These are phyloP conservation scores for Sinelater perroti DNA, from an alignment of 2,888 invertebrate species.

Conservation along the genomic window DNA sequence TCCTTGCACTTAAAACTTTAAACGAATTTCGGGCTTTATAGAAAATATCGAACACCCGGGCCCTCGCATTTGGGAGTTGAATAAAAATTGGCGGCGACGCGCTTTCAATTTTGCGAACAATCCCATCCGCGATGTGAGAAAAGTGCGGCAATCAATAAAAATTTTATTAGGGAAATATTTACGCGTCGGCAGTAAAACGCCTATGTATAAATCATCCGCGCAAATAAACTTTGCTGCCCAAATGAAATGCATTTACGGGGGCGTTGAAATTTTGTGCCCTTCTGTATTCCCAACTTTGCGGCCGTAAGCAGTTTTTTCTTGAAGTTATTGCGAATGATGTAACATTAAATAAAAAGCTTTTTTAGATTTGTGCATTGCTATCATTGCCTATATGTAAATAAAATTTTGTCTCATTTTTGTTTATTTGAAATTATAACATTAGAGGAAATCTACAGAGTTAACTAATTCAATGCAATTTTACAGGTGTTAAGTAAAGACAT, in stretches of 20 bases:
- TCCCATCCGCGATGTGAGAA: slow-evolving; percentile 14
- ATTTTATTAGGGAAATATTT: slow-evolving; percentile 25
- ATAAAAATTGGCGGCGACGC: slow-evolving; percentile 21
- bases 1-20: slow-evolving; percentile 44
- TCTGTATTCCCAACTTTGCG: too few relatives aligned
- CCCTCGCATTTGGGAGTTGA: slow-evolving; percentile 34
- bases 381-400: too few relatives aligned
- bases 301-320: too few relatives aligned
- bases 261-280: too few relatives aligned
- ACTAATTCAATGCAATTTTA: too few relatives aligned
- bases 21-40: slow-evolving; percentile 43
- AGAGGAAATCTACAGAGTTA: too few relatives aligned
- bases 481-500: too few relatives aligned
- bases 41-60: slow-evolving; percentile 36
- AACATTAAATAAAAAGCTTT: too few relatives aligned
- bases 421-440: too few relatives aligned
- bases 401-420: too few relatives aligned
- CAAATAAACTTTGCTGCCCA: slow-evolving; percentile 13
- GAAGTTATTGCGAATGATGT: too few relatives aligned
- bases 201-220: slow-evolving; percentile 25
- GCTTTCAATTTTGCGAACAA: slow-evolving; percentile 37
- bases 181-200: slow-evolving; percentile 12
- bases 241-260: slow-evolving; percentile 2
- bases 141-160: slow-evolving; percentile 29
- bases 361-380: too few relatives aligned